These are phyloP conservation scores for Stenurella melanura DNA, from an alignment of 2,888 invertebrate genomes.

Conservation along the genomic window DNA sequence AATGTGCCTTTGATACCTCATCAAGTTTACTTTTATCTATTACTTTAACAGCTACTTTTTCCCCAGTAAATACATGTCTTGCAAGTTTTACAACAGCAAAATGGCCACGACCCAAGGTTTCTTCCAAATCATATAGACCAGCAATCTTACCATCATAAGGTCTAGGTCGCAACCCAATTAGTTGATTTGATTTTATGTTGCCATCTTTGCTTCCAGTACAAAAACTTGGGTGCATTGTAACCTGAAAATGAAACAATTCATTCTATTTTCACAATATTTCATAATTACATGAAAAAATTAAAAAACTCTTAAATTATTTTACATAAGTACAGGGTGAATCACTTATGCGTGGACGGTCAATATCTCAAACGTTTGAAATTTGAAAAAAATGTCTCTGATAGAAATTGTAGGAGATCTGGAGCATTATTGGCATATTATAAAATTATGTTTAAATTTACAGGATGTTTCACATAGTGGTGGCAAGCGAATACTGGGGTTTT, in stretches of 20 bases:
- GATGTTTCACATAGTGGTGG: too few relatives aligned
- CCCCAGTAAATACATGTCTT: constrained; percentile 98
- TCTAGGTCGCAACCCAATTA: constrained; percentile 24
- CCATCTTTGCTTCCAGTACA: constrained; percentile 10
- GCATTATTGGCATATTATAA: too few relatives aligned
- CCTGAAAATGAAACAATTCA: constrained; percentile 2
- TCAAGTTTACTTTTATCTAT: constrained; percentile 99
- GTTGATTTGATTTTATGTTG: constrained; percentile 4
- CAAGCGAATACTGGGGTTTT: too few relatives aligned
- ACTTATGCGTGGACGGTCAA: too few relatives aligned
- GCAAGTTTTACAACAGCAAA: constrained; percentile 99
- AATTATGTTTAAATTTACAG: too few relatives aligned
- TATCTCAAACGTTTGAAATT: too few relatives aligned
- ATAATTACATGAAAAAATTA: background rate
- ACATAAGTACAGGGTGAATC: too few relatives aligned
- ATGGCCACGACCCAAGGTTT: constrained; percentile 98
- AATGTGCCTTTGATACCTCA: constrained; percentile 94
- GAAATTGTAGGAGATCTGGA: too few relatives aligned
- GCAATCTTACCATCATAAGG: constrained; percentile 91
- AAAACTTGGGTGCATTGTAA: constrained; percentile 24
- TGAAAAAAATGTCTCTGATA: too few relatives aligned
- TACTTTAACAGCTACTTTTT: constrained; percentile 98
- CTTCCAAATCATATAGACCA: constrained; percentile 97
- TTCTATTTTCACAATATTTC: background rate
- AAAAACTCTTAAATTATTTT: too few relatives aligned